Conservation (phyloP, 2,113 vertebrate species). For the Notothenia rossii region DNA sequence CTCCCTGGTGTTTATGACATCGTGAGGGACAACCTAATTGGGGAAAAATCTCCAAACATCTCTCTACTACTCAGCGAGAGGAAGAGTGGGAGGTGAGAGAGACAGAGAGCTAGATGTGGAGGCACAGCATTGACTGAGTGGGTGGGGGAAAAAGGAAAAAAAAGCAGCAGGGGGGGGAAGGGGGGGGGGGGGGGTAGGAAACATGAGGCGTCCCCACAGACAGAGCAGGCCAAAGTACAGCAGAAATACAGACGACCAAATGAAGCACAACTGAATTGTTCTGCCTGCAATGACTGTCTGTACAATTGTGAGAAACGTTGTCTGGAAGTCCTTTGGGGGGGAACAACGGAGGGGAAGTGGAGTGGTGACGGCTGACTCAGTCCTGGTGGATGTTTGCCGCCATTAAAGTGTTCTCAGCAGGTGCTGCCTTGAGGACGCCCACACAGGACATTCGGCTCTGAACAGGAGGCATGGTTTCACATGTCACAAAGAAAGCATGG, state of each 20-base stretch:
- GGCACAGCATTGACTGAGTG: slow-evolving; percentile 51
- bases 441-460: slow-evolving; percentile 44
- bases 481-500: background rate
- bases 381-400: slow-evolving; percentile 36
- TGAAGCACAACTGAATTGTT: slow-evolving; percentile 53
- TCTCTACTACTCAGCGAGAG: background rate
- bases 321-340: slow-evolving; percentile 34
- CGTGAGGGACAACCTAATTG: slow-evolving; percentile 38
- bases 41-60: slow-evolving; percentile 32
- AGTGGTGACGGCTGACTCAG: slow-evolving; percentile 43
- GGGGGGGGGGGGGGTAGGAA: background rate
- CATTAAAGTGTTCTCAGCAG: slow-evolving; percentile 57
- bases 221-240: slow-evolving; percentile 22
- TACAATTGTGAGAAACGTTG: slow-evolving; percentile 39
- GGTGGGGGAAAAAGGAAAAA: slow-evolving; percentile 28
- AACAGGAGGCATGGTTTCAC: slow-evolving; percentile 1
- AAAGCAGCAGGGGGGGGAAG: background rate
- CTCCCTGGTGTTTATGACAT: slow-evolving; percentile 27
- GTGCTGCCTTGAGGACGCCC: slow-evolving; percentile 63
- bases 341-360: slow-evolving; percentile 53
- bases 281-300: slow-evolving; percentile 22
- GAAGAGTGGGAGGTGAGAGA: slow-evolving; percentile 27
- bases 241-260: slow-evolving; percentile 21
- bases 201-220: slow-evolving; percentile 44
- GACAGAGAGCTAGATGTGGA: slow-evolving; percentile 26